Evolutionary conservation across 2,113 vertebrate genomes (phyloP), one percentile per base, ranked within the genome.

Genomic region (Morone chrysops): DNA sequence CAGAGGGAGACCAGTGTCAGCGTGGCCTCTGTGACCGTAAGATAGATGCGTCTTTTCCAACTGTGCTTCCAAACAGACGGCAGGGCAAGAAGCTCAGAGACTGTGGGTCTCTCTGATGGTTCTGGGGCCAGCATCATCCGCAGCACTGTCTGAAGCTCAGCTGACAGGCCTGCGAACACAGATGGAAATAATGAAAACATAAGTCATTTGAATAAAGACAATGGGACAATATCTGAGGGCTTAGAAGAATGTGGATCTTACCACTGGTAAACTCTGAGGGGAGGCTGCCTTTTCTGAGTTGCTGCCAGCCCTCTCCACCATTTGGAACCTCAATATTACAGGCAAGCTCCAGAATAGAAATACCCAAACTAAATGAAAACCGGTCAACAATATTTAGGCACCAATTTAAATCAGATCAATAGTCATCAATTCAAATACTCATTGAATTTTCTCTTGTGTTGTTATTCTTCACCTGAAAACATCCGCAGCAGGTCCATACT

Each of bases 321-420:
- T 95, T 96, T 13, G 97, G 97, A 17, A 97, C 93, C 84, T 98
- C 97, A 81, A 98, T 95, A 75, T 96, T 97, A 87, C 97, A 97
- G 1, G 96, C 95, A 61, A 98, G 95, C 90, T 98, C 97, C 90
- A 98, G 91, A 76, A 97, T 95, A 48, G 96, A 96, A 92, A 98
- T 95, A 7, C 97, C 97, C 86, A 97, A 93, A 86, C 97, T 98
- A 79, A 70, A 74, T 47, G 12, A 68, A 54, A 71, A 51, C 0
- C 56, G 6, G 16, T 4, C 8, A 8, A 60, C 13, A 38, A 79
- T 17, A 57, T 54, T 50, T 10, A 81, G 18, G 45, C 2, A n/a
- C 0, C 48, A 0, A 20, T 6, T 53, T 17, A 7, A 70, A 63
- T 38, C 17, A 22, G 4, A 53, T 66, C 3, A 79, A 54, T 51